Base-by-base conservation (phyloP, 2,888 invertebrate species). In the Branchipolynoe longqiensis region DNA sequence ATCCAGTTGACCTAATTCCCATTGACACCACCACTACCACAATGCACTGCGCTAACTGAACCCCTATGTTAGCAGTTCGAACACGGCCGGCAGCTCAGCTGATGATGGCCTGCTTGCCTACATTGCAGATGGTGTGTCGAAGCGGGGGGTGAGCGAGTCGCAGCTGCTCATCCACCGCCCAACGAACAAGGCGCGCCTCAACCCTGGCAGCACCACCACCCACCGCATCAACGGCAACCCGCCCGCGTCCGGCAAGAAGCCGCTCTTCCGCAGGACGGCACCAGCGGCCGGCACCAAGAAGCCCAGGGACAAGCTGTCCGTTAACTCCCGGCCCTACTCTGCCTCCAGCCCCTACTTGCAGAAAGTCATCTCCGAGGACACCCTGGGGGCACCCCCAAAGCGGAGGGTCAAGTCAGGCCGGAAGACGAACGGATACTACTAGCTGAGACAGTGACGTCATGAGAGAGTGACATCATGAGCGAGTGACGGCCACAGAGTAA, bases 291-390 rank as follows among this genome's bases (percentile, higher is more conserved):
- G 85, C 78, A 56, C 31, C 33, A 85, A 87, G 74, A 48, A 82
- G 33, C 40, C 25, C 28, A 69, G 84, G 48, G 78, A 85, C 58
- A 85, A 86, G 40, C 87, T 92, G 38, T 88, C 90, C 6, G 91
- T 92, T 41, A 92, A 91, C 87, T 89, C 88, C 31, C 89, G 93
- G 28, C 93, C 93, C 2, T 92, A 90, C 85, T 92, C 92, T 1
- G 92, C 92, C 22, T 90, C 90, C 8, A 88, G 87, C 82, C 88
- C 88, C 14, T 88, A 89, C 81, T 74, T 78, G n/a, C 86, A 88
- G 59, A 86, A 84, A 73, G 78, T 88, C 33, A 74, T 81, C 25
- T 40, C 54, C 12, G 25, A 85, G 48, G 54, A 73, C 22, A n/a
- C 58, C 12, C 31, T 83, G 18, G 64, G 64, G 33, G 78, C 41